phyloP scores from a whole-genome alignment of 2,113 vertebrate species.

The Cyanoderma ruficeps region DNA sequence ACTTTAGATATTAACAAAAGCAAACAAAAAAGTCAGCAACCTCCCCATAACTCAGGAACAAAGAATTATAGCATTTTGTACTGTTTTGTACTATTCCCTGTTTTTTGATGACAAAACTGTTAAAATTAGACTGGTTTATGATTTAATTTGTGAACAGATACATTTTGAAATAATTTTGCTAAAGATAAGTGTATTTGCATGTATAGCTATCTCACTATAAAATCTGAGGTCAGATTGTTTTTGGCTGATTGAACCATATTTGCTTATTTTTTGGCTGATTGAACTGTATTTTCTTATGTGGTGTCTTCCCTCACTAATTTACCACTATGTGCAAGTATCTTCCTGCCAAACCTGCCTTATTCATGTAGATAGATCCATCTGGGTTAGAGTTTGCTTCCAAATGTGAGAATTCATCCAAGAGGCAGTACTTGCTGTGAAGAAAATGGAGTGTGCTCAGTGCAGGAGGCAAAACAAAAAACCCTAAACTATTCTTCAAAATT shows the following conservation, averaged over 20 bases:
- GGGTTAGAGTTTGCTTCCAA: not conserved
- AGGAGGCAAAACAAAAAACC: not conserved
- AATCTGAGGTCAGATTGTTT: not conserved
- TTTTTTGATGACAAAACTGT: not conserved
- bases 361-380: not conserved
- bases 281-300: not conserved
- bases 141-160: not conserved
- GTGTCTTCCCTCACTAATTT: not conserved
- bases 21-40: not conserved
- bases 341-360: not conserved
- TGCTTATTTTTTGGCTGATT: not conserved
- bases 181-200: not conserved
- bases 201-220: not conserved
- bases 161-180: not conserved
- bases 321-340: not conserved
- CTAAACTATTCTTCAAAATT: not conserved
- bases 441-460: not conserved
- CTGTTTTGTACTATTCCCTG: not conserved
- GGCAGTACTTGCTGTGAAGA: not conserved
- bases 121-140: not conserved
- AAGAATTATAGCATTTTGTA: not conserved
- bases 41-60: fast-evolving
- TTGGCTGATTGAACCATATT: not conserved
- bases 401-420: not conserved
- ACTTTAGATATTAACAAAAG: not conserved